Conservation (phyloP, 2,888 invertebrate species). For the Oeneis ivallda region DNA sequence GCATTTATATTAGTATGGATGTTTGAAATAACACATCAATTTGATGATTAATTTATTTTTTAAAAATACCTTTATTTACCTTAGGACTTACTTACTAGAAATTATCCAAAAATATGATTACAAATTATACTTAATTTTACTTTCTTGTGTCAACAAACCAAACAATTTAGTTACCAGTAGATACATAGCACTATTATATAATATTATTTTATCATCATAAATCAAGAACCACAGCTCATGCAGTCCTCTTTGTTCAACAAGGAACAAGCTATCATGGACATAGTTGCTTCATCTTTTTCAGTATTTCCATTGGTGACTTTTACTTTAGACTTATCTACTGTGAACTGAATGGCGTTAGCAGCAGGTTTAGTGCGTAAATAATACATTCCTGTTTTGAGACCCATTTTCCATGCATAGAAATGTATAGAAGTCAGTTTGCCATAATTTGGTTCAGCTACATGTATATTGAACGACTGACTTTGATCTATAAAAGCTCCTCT, state of each 20-base stretch:
- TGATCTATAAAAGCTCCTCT: conserved; percentile 99
- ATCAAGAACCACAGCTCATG: conserved; percentile 91
- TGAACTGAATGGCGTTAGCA: conserved; percentile 97
- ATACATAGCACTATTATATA: not conserved
- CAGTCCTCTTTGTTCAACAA: conserved; percentile 94
- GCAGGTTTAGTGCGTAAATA: conserved; percentile 98
- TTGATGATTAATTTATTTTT: not conserved
- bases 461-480: conserved; percentile 98
- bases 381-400: conserved; percentile 99
- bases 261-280: conserved; percentile 92
- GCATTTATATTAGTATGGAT: too few relatives aligned
- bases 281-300: conserved; percentile 73
- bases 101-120: not conserved
- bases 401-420: conserved; percentile 98
- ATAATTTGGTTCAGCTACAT: conserved; percentile 96
- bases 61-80: conserved; percentile 7
- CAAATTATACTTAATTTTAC: not conserved
- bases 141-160: not conserved
- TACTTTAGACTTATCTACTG: conserved; percentile 90
- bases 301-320: conserved; percentile 52
- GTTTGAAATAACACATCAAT: conserved; percentile 25
- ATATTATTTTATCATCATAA: not conserved
- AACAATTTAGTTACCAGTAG: not conserved
- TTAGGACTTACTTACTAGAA: too few relatives aligned
- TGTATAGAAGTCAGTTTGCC: conserved; percentile 98